phyloP scores from a whole-genome alignment of 1,140 invertebrate species.

The Zaprionus vittiger region DNA sequence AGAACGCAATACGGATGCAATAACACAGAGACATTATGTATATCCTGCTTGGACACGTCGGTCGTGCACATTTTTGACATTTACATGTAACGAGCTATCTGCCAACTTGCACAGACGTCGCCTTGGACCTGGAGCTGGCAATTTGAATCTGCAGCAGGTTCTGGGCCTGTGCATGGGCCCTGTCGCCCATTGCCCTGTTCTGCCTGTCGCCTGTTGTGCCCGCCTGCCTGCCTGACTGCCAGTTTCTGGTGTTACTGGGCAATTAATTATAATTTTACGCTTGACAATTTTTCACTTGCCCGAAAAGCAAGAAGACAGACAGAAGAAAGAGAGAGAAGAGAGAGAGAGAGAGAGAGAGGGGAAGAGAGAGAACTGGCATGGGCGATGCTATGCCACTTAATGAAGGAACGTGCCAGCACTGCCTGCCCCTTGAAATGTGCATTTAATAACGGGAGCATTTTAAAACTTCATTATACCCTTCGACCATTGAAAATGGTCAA shows the following conservation, averaged over 20 bases:
- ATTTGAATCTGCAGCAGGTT: background rate
- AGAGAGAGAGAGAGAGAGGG: background rate
- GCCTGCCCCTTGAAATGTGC: conserved; percentile 27
- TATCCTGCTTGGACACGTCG: conserved; percentile 33
- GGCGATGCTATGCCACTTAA: conserved; percentile 32
- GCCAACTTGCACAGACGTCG: conserved; percentile 13
- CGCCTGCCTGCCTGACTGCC: conserved; percentile 23
- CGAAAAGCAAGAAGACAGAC: conserved; percentile 30
- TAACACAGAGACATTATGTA: conserved; percentile 24
- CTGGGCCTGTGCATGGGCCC: background rate
- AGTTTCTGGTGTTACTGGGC: conserved; percentile 52
- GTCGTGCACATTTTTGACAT: conserved; percentile 40
- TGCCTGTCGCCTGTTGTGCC: conserved; percentile 31
- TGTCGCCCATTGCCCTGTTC: conserved; percentile 3
- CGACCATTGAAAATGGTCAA: no score
- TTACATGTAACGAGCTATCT: conserved; percentile 43
- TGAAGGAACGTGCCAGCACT: conserved; percentile 21
- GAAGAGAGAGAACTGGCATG: background rate
- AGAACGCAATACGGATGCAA: background rate
- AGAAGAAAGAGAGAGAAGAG: background rate
- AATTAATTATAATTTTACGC: conserved; percentile 81
- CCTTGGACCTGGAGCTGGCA: conserved; percentile 2
- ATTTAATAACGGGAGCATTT: conserved; percentile 46
- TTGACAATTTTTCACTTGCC: conserved; percentile 65
- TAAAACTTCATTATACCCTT: conserved; percentile 6